Evolutionary conservation across 2,113 vertebrate species (phyloP).

Genomic region (rat (Rattus norvegicus)): DNA sequence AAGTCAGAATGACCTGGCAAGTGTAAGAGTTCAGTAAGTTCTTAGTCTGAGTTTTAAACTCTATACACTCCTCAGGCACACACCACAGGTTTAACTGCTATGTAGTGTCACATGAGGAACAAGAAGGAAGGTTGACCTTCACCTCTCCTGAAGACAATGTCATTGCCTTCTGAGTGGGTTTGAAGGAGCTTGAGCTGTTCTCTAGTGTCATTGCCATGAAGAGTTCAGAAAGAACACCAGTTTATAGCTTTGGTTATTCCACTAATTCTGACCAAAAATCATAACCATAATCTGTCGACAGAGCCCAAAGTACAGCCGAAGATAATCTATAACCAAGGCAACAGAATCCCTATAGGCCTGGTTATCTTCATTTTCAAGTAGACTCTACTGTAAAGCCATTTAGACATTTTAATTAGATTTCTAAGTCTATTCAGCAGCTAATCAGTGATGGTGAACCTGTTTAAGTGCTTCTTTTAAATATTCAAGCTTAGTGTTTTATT

Average conservation of each 20-base stretch:
- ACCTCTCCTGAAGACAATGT: background rate
- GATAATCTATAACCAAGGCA: background rate
- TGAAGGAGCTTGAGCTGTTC: background rate
- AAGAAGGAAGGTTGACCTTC: background rate
- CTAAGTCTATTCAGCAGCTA: background rate
- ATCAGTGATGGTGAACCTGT: background rate
- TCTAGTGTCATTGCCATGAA: no score
- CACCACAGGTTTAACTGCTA: background rate
- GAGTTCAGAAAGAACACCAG: background rate
- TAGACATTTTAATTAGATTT: background rate
- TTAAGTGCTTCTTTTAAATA: background rate
- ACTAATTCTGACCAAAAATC: background rate
- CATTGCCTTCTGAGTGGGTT: background rate
- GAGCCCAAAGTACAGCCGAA: background rate
- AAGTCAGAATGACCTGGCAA: background rate
- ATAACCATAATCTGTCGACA: background rate
- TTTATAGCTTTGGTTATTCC: no score
- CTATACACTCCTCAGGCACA: background rate
- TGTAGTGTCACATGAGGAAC: background rate
- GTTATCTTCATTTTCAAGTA: background rate
- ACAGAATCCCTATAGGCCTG: background rate
- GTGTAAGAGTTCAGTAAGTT: background rate
- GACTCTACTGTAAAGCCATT: background rate
- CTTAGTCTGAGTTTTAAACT: background rate
- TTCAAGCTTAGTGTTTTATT: background rate